Percentiles rank a stretch among this genome's conserved stretches.
These are phyloP conservation scores for Euclidia mi DNA, from an alignment of 2,888 invertebrate species.

Conservation along the genomic window DNA sequence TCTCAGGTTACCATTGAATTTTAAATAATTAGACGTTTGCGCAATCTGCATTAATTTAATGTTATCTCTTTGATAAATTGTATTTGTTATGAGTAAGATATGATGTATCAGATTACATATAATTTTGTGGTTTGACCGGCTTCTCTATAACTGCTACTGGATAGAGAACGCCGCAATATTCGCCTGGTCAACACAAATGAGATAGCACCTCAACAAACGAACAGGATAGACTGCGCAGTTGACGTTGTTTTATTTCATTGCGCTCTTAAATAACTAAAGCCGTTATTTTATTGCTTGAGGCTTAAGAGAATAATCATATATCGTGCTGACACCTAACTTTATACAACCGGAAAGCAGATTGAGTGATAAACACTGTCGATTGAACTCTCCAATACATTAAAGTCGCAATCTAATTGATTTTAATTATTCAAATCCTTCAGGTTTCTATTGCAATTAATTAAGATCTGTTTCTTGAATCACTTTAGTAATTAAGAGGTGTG, in stretches of 20 bases:
- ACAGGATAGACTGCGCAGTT: constrained; percentile 18
- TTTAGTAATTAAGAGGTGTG: too few species aligned
- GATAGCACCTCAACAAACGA: constrained; percentile 9
- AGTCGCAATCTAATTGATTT: neutral
- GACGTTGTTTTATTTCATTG: constrained; percentile 17
- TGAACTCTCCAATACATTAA: neutral
- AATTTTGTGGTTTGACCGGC: neutral
- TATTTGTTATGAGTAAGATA: constrained; percentile 28
- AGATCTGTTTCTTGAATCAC: too few species aligned
- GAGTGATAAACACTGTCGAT: constrained; percentile 12
- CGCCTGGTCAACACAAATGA: constrained; percentile 4
- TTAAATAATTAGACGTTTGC: constrained; percentile 52
- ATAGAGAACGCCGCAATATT: neutral
- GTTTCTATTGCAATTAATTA: too few species aligned
- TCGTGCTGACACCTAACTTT: constrained; percentile 16
- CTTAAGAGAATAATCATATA: constrained; percentile 22
- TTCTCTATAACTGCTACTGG: neutral
- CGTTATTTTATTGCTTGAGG: constrained; percentile 20
- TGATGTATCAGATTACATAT: constrained; percentile 29
- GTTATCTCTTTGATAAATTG: constrained; percentile 37
- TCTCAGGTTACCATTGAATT: constrained; percentile 55
- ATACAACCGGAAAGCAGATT: constrained; percentile 4
- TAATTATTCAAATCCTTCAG: too few species aligned
- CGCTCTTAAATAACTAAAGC: constrained; percentile 20
- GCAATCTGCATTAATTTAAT: constrained; percentile 46